Evolutionary conservation across 1,140 invertebrate species (phyloP), one percentile per base, ranked within the genome.

Genomic region (Drosophila kanapiae): DNA sequence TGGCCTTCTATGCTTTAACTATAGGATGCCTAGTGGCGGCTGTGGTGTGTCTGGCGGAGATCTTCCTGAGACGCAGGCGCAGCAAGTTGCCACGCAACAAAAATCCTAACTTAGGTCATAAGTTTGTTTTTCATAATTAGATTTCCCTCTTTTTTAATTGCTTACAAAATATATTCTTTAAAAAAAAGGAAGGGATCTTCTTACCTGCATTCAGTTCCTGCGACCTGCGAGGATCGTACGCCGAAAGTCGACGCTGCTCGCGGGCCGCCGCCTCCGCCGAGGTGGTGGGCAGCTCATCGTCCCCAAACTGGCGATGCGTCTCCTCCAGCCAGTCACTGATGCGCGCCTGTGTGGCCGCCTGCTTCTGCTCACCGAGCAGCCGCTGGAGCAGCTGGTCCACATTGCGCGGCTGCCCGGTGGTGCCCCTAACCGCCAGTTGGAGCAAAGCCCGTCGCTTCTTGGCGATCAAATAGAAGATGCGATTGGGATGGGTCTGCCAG

Each of bases 401-500:
- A 40, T 54, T 80, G n/a, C 78, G 75, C 35, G 69, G 67, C 42
- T 82, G 75, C 0, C 81, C 81, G 0, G 81, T 76, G 11, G 85
- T 85, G 11, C 78, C 78, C 40, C 86, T 92, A 0, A 93, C 77
- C n/a, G 92, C 92, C 64, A 93, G 54, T n/a, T 91, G 80, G 1
- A 92, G 62, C 16, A 93, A 23, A 0, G 91, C 82, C 9, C 90
- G 74, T 14, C 92, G 84, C 69, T 93, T 93, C 14, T 91, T 93
- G 23, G 92, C 87, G 13, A 93, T 92, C 67, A 93, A 64, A 60
- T 92, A 93, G 59, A 92, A 91, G 5, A 93, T 93, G 31, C 92
- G 82, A 54, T 93, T 93, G 7, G 85, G 85, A 77, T 91, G 68
- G 0, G 75, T 82, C 18, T 85, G 82, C 85, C 75, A 90, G 68